Conservation (phyloP, 1,140 invertebrate species). For the Temnothorax curvispinosus region DNA sequence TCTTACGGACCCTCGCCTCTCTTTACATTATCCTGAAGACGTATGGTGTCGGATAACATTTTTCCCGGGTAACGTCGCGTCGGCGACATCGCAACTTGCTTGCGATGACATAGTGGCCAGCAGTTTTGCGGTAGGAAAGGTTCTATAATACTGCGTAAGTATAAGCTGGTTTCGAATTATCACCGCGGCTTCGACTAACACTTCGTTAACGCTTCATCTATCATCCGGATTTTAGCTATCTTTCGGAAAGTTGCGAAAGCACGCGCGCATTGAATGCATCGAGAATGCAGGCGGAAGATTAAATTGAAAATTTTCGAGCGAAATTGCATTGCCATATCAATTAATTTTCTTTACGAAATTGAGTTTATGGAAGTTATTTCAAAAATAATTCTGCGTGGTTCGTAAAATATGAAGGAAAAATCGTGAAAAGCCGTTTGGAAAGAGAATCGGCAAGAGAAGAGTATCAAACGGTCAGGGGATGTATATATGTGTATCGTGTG, state of each 20-base stretch:
- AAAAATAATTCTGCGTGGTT: neutral
- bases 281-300: neutral
- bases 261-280: neutral
- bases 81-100: conserved; percentile 10
- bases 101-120: conserved; percentile 8
- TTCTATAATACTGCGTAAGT: neutral
- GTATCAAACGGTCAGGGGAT: neutral
- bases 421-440: neutral
- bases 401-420: conserved; percentile 19
- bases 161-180: neutral
- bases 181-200: too few relatives aligned
- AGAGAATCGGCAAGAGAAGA: neutral
- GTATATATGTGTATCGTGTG: neutral
- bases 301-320: conserved; percentile 32
- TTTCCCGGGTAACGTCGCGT: conserved; percentile 51
- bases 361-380: conserved; percentile 35
- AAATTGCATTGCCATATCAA: neutral
- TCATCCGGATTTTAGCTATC: neutral
- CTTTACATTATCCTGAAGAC: conserved; percentile 73
- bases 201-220: conserved; percentile 13
- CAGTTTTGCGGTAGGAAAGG: conserved; percentile 23
- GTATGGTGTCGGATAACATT: conserved; percentile 70
- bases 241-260: neutral
- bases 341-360: conserved; percentile 15
- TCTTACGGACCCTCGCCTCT: conserved; percentile 71